Evolutionary conservation across 2,888 invertebrate species (phyloP), one percentile per base, ranked within the genome.

Genomic region (Drosophila ezoana): DNA sequence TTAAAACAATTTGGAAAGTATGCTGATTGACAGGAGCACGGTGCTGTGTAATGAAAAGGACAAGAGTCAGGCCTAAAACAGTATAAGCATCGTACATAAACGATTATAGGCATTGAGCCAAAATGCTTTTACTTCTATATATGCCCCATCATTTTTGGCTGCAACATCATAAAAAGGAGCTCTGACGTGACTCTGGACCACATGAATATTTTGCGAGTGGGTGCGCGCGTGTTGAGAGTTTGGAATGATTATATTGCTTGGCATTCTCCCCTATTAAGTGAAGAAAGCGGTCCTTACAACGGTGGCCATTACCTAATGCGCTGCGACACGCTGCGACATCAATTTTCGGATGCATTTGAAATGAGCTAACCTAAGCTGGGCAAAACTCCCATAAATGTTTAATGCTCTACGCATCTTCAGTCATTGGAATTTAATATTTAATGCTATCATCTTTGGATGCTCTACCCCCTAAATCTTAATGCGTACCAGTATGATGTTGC

Each of bases 321-420:
- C 62, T 79, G 80, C 76, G 79, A 73, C 84, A 79, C 53, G 67
- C 65, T 65, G 84, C 65, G 84, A 85, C 84, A 88, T 86, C 73
- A 88, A 88, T 88, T 86, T 88, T 83, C 70, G 87, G 84, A 75
- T 88, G 84, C 89, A 85, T 85, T 88, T 79, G 20, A 81, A 73
- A 87, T 88, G 89, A 83, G 82, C 51, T 44, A 14, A 64, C 76
- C 66, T 48, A 47, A 59, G 72, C 56, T 45, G 53, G 68, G 71
- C 45, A 49, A 45, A 51, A 64, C 44, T 65, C 33, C 41, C 32
- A 68, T 79, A 37, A 79, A 76, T 78, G 51, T 80, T 71, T 76
- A 77, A 79, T 79, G 65, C 52, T 33, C 23, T 65, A 67, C 72
- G 66, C 75, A 66, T 63, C 37, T 51, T 54, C 52, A 62, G 57